Evolutionary conservation across 1,140 invertebrate genomes (phyloP).

Genomic region (Galleria mellonella): DNA sequence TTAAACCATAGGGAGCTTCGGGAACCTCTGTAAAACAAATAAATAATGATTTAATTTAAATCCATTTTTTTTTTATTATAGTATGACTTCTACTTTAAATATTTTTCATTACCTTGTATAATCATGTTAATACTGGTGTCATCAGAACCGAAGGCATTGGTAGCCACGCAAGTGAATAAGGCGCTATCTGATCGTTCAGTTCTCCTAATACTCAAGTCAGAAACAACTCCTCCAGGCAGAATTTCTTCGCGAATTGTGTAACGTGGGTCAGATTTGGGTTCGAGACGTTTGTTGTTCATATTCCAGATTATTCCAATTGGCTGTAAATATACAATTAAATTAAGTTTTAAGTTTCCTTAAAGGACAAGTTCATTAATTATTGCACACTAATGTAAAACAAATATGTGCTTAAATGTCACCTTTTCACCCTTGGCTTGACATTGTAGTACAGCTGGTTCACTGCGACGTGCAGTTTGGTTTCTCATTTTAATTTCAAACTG

Average conservation of each 20-base stretch:
- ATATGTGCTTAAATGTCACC: slow-evolving; percentile 28
- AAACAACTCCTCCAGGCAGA: slow-evolving; percentile 88
- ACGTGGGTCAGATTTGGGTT: slow-evolving; percentile 89
- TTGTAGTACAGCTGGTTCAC: slow-evolving; percentile 93
- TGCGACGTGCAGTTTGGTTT: slow-evolving; percentile 91
- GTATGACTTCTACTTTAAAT: background rate
- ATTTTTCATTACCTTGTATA: slow-evolving; percentile 83
- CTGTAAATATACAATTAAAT: slow-evolving; percentile 24
- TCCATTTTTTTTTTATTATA: background rate
- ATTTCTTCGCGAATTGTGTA: slow-evolving; percentile 95
- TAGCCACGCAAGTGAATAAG: slow-evolving; percentile 94
- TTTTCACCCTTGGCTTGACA: slow-evolving; percentile 98
- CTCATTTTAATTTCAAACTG: slow-evolving; percentile 94
- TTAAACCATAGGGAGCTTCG: slow-evolving; percentile 92
- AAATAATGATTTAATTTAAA: background rate
- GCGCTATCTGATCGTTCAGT: slow-evolving; percentile 94
- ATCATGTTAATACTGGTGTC: slow-evolving; percentile 97
- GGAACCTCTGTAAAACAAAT: slow-evolving; percentile 84
- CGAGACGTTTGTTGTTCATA: slow-evolving; percentile 93
- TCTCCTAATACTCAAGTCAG: slow-evolving; percentile 91
- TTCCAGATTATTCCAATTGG: slow-evolving; percentile 97
- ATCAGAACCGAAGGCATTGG: slow-evolving; percentile 95
- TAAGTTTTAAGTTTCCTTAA: no score
- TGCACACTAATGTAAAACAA: no score
- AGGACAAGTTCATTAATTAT: no score